Evolutionary conservation across 1,140 invertebrate genomes (phyloP), one percentile per base, ranked within the genome.

Genomic region (Ostrea edulis): DNA sequence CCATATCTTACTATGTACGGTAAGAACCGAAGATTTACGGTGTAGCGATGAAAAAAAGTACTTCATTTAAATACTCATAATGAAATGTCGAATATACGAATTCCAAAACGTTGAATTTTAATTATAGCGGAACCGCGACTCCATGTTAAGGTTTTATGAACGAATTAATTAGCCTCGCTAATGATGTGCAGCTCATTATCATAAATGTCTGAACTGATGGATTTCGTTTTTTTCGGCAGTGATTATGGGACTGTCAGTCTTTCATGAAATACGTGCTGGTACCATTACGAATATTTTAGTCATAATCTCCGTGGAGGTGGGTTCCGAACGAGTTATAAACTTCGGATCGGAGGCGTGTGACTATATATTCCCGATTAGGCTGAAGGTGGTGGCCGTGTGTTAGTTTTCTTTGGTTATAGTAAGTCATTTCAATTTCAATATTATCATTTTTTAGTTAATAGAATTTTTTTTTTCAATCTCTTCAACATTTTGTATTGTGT

Each of bases 141-240:
- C 68, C 22, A 77, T 29, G 22, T 14, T 77, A 29, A 77, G 68
- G 25, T 25, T 77, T 25, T 8, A 25, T 77, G 14, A 77, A 77
- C 35, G 68, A 77, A 77, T 77, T 77, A 77, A 77, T 77, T 77
- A 77, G 29, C 29, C 25, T 77, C 68, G 29, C 29, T 77, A 77
- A 44, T 77, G 68, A 77, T 77, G 68, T 77, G 68, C 68, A 77
- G 68, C 68, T 77, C 25, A 77, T 77, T 77, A 77, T 77, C 68
- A 77, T 77, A 77, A 77, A 77, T 25, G 68, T 77, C 68, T 29
- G 8, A 29, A 29, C 68, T 77, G 68, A 77, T 77, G 29, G 29
- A 77, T 77, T 77, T 29, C 29, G 68, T 77, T 17, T 62, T n/a
- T 62, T 62, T 62, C 17, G 55, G n/a, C 55, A 44, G 68, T 77